These are phyloP conservation scores for Heliothis subflexa DNA, from an alignment of 1,140 invertebrate species.

Conservation along the genomic window DNA sequence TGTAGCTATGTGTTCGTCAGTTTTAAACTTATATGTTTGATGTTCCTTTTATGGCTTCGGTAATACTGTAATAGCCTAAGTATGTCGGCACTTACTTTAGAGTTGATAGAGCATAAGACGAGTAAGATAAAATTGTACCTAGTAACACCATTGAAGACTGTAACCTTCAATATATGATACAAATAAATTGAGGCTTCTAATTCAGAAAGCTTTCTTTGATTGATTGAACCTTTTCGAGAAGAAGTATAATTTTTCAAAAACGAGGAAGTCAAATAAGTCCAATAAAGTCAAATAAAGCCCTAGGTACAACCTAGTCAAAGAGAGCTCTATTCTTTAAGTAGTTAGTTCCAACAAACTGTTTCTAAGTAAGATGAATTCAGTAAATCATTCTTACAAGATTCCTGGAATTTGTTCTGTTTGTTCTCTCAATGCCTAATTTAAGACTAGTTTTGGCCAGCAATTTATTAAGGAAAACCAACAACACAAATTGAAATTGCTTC, in stretches of 20 bases:
- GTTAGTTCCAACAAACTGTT: too few relatives aligned
- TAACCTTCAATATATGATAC: too few relatives aligned
- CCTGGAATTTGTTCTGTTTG: background rate
- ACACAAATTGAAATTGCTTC: slow-evolving; percentile 43
- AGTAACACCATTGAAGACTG: background rate
- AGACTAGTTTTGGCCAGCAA: background rate
- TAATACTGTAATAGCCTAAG: background rate
- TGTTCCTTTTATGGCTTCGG: slow-evolving; percentile 31
- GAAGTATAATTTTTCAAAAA: too few relatives aligned
- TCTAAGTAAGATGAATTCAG: too few relatives aligned
- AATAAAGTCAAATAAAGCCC: too few relatives aligned
- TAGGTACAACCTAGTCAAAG: too few relatives aligned
- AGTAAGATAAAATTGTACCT: background rate
- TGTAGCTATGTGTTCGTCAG: slow-evolving; percentile 62
- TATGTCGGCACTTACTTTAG: slow-evolving; percentile 19
- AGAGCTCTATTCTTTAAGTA: too few relatives aligned
- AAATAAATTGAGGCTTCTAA: too few relatives aligned
- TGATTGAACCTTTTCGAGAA: too few relatives aligned
- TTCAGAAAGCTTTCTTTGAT: too few relatives aligned
- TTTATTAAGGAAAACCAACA: slow-evolving; percentile 15
- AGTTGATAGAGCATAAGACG: slow-evolving; percentile 6
- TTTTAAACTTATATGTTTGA: slow-evolving; percentile 64
- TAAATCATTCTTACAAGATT: too few relatives aligned
- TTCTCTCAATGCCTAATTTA: background rate
- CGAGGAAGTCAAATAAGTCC: too few relatives aligned